Base-by-base conservation (phyloP, 2,888 invertebrate species). In the Carterocephalus palaemon region DNA sequence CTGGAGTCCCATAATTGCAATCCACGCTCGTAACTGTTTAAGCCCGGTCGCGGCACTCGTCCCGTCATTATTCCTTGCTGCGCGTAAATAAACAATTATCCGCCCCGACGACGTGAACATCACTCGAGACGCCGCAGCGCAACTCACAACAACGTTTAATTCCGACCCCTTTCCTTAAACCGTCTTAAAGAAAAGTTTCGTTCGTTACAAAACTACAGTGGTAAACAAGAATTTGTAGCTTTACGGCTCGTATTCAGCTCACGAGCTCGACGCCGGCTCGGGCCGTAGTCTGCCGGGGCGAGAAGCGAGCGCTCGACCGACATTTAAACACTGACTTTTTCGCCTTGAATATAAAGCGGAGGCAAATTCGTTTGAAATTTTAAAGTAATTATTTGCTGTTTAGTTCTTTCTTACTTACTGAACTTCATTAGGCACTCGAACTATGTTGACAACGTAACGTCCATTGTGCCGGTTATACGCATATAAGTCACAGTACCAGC, bases 81-180 rank as follows among this genome's bases (percentile, higher is more conserved):
- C 34, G 28, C 29, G 43, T 43, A 43, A 43, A 43, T 43, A 43
- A 43, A 43, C 43, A 43, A 43, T 43, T 43, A 43, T 20, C 34
- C 22, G 36, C 38, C 15, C 16, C 10, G 22, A 36, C 29, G 23
- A 29, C 43, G 29, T 43, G 43, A 43, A 43, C 37, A 37, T 43
- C 43, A 43, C 43, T 37, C 15, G 23, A 43, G 43, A 43, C 45
- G 31, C 29, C 36, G 36, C 12, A 31, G 29, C 16, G 34, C 22
- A 10, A 23, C 28, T 36, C 8, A 5, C n/a, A 16, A 4, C 29
- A 12, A 9, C 16, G 20, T 23, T 36, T 29, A 29, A 20, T 24
- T 45, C 22, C 10, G 16, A 37, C 28, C 28, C 13, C 17, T 34
- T 34, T 34, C 34, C 24, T 36, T 24, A 24, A 23, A 24, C 17